phyloP scores from a whole-genome alignment of 2,888 invertebrate species.

The Tuta absoluta region DNA sequence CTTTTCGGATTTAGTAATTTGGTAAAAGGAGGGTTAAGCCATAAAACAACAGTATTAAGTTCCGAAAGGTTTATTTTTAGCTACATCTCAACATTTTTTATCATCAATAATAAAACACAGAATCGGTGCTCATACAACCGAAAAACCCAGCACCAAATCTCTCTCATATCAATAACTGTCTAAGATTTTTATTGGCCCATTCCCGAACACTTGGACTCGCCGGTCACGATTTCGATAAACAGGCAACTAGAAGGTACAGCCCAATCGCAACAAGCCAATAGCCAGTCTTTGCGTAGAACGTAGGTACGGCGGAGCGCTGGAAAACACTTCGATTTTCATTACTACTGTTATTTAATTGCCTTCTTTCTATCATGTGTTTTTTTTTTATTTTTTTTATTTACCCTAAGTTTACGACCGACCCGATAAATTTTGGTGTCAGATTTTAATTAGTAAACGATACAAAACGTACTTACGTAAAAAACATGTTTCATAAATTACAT shows the following conservation, averaged over 20 bases:
- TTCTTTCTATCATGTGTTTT: no score
- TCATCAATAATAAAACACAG: not conserved
- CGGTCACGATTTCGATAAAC: constrained; percentile 71
- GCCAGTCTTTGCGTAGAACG: constrained; percentile 30
- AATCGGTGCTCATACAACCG: not conserved
- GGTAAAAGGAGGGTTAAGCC: not conserved
- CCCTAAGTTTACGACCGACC: not conserved
- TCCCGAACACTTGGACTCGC: constrained; percentile 49
- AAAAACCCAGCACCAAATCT: not conserved
- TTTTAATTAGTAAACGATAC: not conserved
- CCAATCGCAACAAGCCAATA: constrained; percentile 34
- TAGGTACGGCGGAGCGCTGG: not conserved
- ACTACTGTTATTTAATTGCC: not conserved
- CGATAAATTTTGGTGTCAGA: not conserved
- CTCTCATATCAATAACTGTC: constrained; percentile 23
- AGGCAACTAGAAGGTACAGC: constrained; percentile 57
- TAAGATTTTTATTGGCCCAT: constrained; percentile 23
- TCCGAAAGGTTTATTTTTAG: not conserved
- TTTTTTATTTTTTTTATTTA: no score
- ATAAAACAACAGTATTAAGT: not conserved
- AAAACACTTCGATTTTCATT: not conserved
- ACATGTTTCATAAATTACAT: no score
- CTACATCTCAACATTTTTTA: not conserved
- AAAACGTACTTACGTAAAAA: no score
- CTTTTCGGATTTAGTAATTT: not conserved